phyloP scores from a whole-genome alignment of 2,888 invertebrate species.

The Epistrophe grossulariae region DNA sequence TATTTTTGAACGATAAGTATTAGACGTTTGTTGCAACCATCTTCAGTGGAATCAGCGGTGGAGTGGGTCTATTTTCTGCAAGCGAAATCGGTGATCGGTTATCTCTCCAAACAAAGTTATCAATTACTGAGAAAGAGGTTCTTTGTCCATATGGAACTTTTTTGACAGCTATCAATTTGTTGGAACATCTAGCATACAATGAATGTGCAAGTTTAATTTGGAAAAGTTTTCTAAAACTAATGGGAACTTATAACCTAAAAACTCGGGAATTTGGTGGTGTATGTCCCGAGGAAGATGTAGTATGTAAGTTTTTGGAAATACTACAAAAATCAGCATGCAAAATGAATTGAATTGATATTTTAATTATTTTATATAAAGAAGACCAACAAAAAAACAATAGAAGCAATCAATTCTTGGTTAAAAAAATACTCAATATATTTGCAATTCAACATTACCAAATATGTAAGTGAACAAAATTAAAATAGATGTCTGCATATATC shows the following conservation, averaged over 20 bases:
- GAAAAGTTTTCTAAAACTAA: not conserved
- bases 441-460: no score
- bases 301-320: not conserved
- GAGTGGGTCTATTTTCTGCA: not conserved
- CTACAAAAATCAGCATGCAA: not conserved
- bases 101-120: not conserved
- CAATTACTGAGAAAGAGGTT: not conserved
- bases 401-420: no score
- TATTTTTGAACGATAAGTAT: not conserved
- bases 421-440: no score
- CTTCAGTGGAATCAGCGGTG: not conserved
- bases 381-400: no score
- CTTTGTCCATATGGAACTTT: not conserved
- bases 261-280: not conserved
- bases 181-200: not conserved
- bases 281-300: not conserved
- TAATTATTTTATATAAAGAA: not conserved
- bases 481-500: no score
- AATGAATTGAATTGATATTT: not conserved
- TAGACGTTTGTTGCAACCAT: not conserved
- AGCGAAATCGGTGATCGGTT: not conserved
- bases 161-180: not conserved
- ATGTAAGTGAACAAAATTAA: no score
- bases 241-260: not conserved
- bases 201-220: not conserved